Conservation (phyloP, 2,113 vertebrate genomes). For the Rhineura floridana region DNA sequence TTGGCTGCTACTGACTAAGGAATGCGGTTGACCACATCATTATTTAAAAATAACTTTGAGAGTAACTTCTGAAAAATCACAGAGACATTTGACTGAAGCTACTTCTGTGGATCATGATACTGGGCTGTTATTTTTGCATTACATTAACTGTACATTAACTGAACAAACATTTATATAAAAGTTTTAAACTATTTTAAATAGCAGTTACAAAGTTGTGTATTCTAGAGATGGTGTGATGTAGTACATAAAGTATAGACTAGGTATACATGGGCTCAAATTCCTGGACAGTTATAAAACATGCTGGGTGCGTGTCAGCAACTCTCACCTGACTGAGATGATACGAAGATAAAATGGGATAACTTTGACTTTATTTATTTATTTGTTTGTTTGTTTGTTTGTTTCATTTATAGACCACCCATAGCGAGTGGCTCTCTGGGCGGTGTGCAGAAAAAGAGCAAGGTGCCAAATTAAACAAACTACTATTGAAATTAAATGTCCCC, state of each 20-base stretch:
- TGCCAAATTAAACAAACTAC: neutral
- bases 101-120: neutral
- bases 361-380: too few species aligned
- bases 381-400: too few species aligned
- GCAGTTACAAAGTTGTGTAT: neutral
- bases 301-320: neutral
- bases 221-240: neutral
- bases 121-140: neutral
- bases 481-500: neutral
- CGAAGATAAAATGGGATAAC: neutral
- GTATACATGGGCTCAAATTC: neutral
- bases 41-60: constrained; percentile 7
- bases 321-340: neutral
- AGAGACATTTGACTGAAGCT: neutral
- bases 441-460: neutral
- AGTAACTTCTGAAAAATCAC: neutral
- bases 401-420: too few species aligned
- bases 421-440: too few species aligned
- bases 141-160: too few species aligned
- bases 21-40: neutral
- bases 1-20: neutral
- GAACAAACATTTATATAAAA: neutral
- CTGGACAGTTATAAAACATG: neutral
- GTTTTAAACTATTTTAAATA: neutral
- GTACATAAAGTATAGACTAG: neutral